Base-by-base conservation (phyloP, 2,797 vertebrate genomes). In the Anguilla anguilla region DNA sequence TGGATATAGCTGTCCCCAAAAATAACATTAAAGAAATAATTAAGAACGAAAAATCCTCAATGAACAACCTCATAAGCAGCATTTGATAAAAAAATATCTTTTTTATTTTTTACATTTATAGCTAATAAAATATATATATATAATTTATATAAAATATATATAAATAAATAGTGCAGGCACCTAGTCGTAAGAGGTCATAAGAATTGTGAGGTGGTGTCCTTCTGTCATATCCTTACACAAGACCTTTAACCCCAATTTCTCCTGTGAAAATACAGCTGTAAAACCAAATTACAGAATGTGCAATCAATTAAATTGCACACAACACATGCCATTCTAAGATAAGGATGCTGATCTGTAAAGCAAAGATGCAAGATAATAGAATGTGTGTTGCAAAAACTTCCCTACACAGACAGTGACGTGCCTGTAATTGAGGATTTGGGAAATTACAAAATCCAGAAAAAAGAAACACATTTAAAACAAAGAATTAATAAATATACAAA, bases 1-100 rank as follows among this genome's bases (percentile, higher is more conserved):
- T 88, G 55, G 87, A 88, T 83, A 83, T 89, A 90, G 89, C 90
- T 91, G 89, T 90, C 55, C 61, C 61, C 57, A 51, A 28, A 87
- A 91, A 19, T 7, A 49, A 81, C 43, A 39, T 19, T 43, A 81
- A 46, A 81, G 1, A 49, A 46, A 81, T 46, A 49, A 25, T 77
- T 39, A n/a, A 25, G 39, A 81, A 77, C 49, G 19, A 51, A 81
- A 46, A 25, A 51, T 39, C 17, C 35, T 39, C 11, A 13, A 13
- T 15, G n/a, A 35, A 74, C 28, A 74, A 13, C 28, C 69, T 57
- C 5, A 11, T 72, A 7, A 72, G 28, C n/a, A 7, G 67, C 7
- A 72, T 31, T 72, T 28, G 2, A 25, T 5, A 11, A 25, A 28
- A 72, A 39, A 39, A 39, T n/a, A n/a, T n/a, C n/a, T n/a, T n/a